A percentile compares a stretch with the other conserved stretches of the same genome.
Conservation (phyloP, 2,888 invertebrate species). For the Melinaea marsaeus region DNA sequence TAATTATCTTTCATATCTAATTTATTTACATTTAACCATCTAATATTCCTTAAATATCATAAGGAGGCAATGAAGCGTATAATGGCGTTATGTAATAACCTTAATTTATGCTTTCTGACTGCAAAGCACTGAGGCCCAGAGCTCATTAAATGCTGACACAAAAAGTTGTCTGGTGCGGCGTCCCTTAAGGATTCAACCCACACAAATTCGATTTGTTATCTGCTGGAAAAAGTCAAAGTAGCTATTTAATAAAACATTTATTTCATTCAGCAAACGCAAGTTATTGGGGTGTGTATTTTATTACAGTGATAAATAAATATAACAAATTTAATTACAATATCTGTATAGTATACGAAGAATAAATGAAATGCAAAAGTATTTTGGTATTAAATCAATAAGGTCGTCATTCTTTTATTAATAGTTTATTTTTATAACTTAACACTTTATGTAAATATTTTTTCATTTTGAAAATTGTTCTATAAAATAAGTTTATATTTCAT, state of each 20-base stretch:
- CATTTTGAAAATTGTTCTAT: too few relatives aligned
- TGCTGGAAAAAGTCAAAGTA: conserved; percentile 35
- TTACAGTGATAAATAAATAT: background rate
- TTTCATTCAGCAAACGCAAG: background rate
- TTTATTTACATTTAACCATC: too few relatives aligned
- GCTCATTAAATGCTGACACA: conserved; percentile 69
- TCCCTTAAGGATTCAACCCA: conserved; percentile 46
- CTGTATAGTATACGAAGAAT: too few relatives aligned
- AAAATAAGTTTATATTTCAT: too few relatives aligned
- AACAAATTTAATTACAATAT: background rate
- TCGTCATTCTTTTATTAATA: too few relatives aligned
- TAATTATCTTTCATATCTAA: background rate
- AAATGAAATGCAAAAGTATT: too few relatives aligned
- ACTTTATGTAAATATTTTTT: too few relatives aligned
- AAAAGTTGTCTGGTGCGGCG: conserved; percentile 53
- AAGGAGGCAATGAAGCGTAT: conserved; percentile 11
- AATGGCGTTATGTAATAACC: conserved; percentile 37
- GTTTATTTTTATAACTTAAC: too few relatives aligned
- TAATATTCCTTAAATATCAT: conserved; percentile 2
- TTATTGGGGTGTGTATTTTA: background rate
- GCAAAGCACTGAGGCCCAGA: conserved; percentile 58
- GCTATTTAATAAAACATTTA: conserved; percentile 28
- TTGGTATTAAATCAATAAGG: too few relatives aligned
- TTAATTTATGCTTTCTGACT: conserved; percentile 48
- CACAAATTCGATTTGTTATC: conserved; percentile 46